phyloP scores from a whole-genome alignment of 2,113 vertebrate species.

The Sinocyclocheilus anshuiensis region DNA sequence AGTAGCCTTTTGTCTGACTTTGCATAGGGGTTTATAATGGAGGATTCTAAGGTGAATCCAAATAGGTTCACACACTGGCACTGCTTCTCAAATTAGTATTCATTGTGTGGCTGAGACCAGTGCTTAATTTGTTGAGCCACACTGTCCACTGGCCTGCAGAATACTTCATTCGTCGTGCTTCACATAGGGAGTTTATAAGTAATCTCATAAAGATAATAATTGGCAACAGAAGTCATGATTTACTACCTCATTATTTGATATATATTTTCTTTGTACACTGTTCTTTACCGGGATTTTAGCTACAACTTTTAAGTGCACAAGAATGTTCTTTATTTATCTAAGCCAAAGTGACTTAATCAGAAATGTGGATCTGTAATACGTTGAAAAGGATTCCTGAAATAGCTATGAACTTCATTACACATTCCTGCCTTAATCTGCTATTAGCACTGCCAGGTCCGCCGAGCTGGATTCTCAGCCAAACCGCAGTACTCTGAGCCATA shows the following conservation, averaged over 20 bases:
- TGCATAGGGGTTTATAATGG: not conserved
- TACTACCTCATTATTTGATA: not conserved
- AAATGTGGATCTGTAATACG: not conserved
- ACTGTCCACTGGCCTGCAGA: too few species aligned
- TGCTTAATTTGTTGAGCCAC: too few species aligned
- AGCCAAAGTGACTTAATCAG: not conserved
- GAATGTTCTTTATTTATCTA: not conserved
- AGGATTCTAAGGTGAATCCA: not conserved
- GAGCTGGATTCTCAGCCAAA: constrained; percentile 25
- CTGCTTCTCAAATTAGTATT: not conserved
- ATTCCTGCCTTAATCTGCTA: constrained; percentile 48
- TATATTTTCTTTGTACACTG: not conserved
- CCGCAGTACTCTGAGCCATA: constrained; percentile 28
- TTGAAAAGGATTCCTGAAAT: not conserved
- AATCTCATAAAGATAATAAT: not conserved
- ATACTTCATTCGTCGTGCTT: not conserved
- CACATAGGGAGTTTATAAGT: not conserved
- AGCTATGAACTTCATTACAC: constrained; percentile 50
- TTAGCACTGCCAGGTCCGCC: constrained; percentile 43
- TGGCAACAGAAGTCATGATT: not conserved
- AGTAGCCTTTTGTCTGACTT: not conserved
- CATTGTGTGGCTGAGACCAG: not conserved
- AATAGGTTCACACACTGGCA: not conserved
- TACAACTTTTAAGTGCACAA: not conserved
- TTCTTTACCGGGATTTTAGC: not conserved